Conservation (phyloP, 1,140 invertebrate genomes). For the Drosophila setifemur region DNA sequence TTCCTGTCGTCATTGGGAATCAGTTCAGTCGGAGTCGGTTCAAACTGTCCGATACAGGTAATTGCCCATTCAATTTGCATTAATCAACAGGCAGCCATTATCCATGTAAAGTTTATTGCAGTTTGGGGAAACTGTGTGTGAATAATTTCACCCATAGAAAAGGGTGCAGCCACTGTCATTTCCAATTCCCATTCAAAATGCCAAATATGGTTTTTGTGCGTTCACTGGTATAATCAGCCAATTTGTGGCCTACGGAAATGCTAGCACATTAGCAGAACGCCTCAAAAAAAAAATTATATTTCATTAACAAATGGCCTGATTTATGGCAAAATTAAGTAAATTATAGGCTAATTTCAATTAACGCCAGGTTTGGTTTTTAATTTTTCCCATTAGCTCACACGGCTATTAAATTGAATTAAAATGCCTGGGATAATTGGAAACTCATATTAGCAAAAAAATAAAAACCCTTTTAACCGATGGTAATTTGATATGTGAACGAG, state of each 20-base stretch:
- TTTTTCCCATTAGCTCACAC: slow-evolving; percentile 4
- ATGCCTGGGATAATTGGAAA: slow-evolving; percentile 15
- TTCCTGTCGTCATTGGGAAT: slow-evolving; percentile 22
- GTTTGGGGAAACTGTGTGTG: neutral
- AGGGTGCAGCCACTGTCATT: neutral
- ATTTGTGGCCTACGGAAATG: slow-evolving; percentile 12
- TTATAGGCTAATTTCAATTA: slow-evolving; percentile 32
- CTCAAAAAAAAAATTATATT: neutral
- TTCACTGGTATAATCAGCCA: too few relatives aligned
- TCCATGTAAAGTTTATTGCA: slow-evolving; percentile 23
- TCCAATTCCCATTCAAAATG: slow-evolving; percentile 10
- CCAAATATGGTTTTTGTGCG: slow-evolving; percentile 3
- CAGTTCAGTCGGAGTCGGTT: slow-evolving; percentile 1
- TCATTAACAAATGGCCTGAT: slow-evolving; percentile 13
- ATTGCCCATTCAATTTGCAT: slow-evolving; percentile 56
- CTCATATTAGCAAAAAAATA: neutral
- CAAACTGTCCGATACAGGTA: slow-evolving; percentile 3
- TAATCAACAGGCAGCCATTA: slow-evolving; percentile 46
- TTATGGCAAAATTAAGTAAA: slow-evolving; percentile 17
- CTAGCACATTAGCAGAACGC: slow-evolving; percentile 10
- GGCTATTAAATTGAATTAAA: slow-evolving; percentile 10
- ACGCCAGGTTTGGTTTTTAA: slow-evolving; percentile 6
- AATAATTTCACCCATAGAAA: neutral
- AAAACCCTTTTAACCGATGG: neutral
- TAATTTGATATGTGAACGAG: too few relatives aligned